phyloP scores from a whole-genome alignment of 2,113 vertebrate genomes.

The Oreochromis aureus region DNA sequence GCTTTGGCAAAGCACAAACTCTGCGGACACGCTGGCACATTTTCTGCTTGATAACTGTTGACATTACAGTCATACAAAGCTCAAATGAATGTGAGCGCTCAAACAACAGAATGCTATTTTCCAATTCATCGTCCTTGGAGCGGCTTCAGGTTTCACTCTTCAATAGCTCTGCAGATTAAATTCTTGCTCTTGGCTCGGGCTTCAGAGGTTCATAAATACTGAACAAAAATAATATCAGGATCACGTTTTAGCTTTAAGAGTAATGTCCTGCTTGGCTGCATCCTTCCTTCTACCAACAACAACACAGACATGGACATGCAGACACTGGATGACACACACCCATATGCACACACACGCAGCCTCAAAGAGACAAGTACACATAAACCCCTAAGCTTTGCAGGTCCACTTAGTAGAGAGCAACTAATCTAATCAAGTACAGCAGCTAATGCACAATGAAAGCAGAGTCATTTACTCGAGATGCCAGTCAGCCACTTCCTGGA shows the following conservation, averaged over 20 bases:
- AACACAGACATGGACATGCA: neutral
- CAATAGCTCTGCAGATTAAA: neutral
- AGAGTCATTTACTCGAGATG: constrained; percentile 41
- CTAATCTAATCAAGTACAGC: constrained; percentile 57
- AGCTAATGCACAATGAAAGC: constrained; percentile 65
- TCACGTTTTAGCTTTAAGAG: neutral
- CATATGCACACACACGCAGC: neutral
- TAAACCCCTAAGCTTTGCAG: constrained; percentile 44
- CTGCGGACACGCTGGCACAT: neutral
- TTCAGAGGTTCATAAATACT: neutral
- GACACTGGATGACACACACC: neutral
- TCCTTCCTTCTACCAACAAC: neutral
- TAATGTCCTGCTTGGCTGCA: neutral
- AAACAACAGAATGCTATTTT: neutral
- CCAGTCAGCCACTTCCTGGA: constrained; percentile 33
- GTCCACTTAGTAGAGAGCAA: constrained; percentile 53
- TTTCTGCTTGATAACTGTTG: neutral
- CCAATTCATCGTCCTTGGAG: neutral
- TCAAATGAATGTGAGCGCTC: neutral
- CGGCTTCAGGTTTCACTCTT: neutral
- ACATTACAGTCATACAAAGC: neutral
- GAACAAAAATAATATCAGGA: neutral
- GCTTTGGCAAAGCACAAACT: neutral
- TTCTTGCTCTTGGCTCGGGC: neutral
- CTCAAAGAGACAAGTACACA: constrained; percentile 15